Base-by-base conservation (phyloP, 2,888 invertebrate genomes). In the Thecocarcelia acutangulata region DNA sequence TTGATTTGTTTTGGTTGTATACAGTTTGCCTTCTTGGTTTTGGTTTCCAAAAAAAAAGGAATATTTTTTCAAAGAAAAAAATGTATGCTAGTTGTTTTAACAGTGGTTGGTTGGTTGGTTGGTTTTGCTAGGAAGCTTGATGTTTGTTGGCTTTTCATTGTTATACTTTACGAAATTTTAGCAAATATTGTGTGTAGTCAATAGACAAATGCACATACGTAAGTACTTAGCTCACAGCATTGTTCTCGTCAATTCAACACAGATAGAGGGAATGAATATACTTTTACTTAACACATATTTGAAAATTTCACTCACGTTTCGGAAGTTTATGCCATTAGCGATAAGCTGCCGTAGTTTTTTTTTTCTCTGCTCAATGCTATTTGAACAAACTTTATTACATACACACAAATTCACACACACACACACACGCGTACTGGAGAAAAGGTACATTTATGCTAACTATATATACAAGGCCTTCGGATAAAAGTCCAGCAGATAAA, bases 271-370 rank as follows among this genome's bases (percentile, higher is more conserved):
- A 42, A 17, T 40, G 50, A 42, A 17, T 21, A 28, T 52, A 24
- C n/a, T 63, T 56, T 81, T 50, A 33, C 66, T 80, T 68, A 73
- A 44, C 73, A 77, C 69, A 68, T 77, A 81, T 81, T 81, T 73
- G 61, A 58, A 64, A 73, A 89, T 89, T 89, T 86, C 78, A 81
- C 86, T 87, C 88, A 89, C 89, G 88, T 88, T 85, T 85, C 86
- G 87, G 88, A 88, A 89, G 89, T 89, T 89, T 89, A 87, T 89
- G 88, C 89, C 89, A 88, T 89, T 89, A 89, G 88, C 89, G 88
- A 87, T 88, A 88, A 88, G 89, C 87, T 88, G 87, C 87, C 88
- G 83, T 79, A 76, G 81, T 77, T 83, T 75, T 15, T 17, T 48
- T 13, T 52, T 70, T 33, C 9, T 33, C 58, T 66, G n/a, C 24